Conservation (phyloP, 2,113 vertebrate genomes). For the Entomyzon cyanotis region DNA sequence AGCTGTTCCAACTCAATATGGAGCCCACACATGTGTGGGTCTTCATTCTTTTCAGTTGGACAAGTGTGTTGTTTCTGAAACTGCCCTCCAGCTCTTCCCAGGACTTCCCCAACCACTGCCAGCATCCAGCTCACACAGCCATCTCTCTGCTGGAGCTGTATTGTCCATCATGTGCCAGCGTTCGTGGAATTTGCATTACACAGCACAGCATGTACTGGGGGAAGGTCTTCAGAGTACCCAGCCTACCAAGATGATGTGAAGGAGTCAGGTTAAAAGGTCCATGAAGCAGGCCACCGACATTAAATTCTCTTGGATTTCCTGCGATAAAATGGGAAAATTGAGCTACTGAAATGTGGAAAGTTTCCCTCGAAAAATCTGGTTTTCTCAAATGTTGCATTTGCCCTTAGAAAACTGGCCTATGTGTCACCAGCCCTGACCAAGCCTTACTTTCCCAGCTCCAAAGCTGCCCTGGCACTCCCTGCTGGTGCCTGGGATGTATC, state of each 20-base stretch:
- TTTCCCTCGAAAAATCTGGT: not conserved
- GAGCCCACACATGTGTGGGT: fast-evolving
- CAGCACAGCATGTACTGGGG: fast-evolving
- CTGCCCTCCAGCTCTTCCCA: not conserved
- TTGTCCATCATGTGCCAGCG: not conserved
- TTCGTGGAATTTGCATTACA: fast-evolving
- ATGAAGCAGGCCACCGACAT: not conserved
- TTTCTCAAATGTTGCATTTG: not conserved
- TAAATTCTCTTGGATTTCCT: not conserved
- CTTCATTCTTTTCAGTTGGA: not conserved
- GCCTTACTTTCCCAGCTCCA: not conserved
- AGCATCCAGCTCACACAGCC: not conserved
- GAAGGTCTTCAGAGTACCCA: not conserved
- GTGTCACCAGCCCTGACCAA: not conserved
- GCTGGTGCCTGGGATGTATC: fast-evolving
- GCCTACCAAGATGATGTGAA: not conserved
- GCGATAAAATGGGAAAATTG: not conserved
- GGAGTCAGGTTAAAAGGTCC: not conserved
- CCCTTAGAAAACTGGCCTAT: not conserved
- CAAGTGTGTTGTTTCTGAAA: not conserved
- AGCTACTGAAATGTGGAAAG: not conserved
- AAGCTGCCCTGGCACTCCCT: not conserved
- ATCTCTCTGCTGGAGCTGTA: not conserved
- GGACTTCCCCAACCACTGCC: not conserved
- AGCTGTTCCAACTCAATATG: not conserved